Base-by-base conservation (phyloP, 2,113 vertebrate species). In the Cephalopholis sonnerati region DNA sequence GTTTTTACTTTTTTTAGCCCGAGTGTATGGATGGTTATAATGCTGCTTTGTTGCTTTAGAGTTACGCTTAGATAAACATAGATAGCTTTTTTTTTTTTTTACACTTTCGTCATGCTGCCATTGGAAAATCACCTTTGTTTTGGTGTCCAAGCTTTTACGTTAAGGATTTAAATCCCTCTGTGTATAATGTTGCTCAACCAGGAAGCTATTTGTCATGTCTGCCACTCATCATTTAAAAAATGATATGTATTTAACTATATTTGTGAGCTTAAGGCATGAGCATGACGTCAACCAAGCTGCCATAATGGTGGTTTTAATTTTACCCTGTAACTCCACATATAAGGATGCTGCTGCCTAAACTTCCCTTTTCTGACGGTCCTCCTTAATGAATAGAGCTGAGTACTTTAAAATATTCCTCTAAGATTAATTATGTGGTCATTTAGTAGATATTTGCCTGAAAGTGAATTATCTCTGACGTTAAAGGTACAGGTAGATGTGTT, bases 241-340 rank as follows among this genome's bases (percentile, higher is more conserved):
- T 50, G 13, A 54, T 13, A 51, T 53, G 7, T 79, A 68, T 86
- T 72, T 59, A 62, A 71, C 27, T 74, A 36, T 74, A 46, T 65
- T 79, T 51, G 24, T 86, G 46, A 78, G 41, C 27, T 74, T 74
- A 85, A 87, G 50, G 89, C 81, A 88, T 90, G 89, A 88, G 90
- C 90, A 89, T 93, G 87, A 79, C 16, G 0, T 81, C 39, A 81
- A 57, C 53, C 58, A 55, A 67, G 16, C 65, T 73, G 62, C 77
- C 77, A 46, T 29, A 5, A 61, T 71, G 59, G 78, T 77, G 24
- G 29, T 72, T 83, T 79, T 59, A 51, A 20, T 71, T 75, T 83
- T 17, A 32, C 57, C 74, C 22, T 0, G 2, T 20, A 70, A 84
- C 69, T 54, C 48, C 27, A 74, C 54, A 46, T 15, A 18, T 39